Percentiles rank a stretch among this genome's conserved stretches.
These are phyloP conservation scores for Theristus sp. DNA, from an alignment of 2,888 invertebrate species.

Conservation along the genomic window DNA sequence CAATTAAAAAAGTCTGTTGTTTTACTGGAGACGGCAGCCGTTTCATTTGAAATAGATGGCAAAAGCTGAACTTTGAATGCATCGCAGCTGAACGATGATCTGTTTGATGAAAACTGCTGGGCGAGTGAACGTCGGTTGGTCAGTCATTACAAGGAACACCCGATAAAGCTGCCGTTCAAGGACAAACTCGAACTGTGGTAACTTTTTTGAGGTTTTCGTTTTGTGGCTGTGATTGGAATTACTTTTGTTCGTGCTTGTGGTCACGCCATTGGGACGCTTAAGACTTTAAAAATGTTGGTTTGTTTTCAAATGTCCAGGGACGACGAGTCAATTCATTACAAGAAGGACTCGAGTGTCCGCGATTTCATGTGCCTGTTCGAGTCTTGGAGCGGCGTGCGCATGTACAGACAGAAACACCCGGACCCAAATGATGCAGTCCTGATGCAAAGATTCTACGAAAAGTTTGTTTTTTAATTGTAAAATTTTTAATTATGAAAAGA, in stretches of 20 bases:
- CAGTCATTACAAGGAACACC: background rate
- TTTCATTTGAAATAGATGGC: too few species aligned
- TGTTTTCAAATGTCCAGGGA: background rate
- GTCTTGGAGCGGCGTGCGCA: background rate
- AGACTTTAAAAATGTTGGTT: background rate
- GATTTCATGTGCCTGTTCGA: background rate
- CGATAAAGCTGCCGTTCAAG: background rate
- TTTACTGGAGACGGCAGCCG: too few species aligned
- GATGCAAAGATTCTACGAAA: background rate
- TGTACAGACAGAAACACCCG: background rate
- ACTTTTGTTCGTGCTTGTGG: too few species aligned
- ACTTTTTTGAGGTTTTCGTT: background rate
- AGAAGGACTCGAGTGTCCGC: background rate
- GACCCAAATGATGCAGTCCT: background rate
- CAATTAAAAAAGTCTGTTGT: too few species aligned
- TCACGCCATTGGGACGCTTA: too few species aligned
- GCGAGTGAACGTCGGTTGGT: background rate
- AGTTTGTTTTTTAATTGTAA: too few species aligned
- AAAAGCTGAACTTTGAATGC: too few species aligned
- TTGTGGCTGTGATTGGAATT: background rate
- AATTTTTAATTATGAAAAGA: too few species aligned
- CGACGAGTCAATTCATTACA: too few species aligned
- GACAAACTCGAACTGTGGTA: background rate
- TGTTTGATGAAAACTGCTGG: background rate
- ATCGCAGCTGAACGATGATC: background rate